Conservation (phyloP, 2,113 vertebrate genomes). For the Dicrurus megarhynchus region DNA sequence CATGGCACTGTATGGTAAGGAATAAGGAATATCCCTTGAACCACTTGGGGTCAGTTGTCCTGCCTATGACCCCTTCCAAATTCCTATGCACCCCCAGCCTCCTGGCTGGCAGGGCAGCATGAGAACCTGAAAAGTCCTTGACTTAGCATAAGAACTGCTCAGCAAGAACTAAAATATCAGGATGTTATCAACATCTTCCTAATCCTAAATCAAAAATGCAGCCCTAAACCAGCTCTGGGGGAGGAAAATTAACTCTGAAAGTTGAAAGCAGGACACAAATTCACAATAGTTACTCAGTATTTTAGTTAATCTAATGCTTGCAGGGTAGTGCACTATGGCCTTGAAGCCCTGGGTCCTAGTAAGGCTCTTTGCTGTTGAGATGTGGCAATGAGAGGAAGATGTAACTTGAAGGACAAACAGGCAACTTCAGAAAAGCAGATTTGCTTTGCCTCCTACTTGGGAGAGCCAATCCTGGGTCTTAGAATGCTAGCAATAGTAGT, state of each 20-base stretch:
- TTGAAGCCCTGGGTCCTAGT: neutral
- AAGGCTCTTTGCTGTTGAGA: neutral
- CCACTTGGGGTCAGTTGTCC: neutral
- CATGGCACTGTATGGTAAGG: neutral
- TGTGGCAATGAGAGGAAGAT: neutral
- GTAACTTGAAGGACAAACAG: neutral
- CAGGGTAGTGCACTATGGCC: fast-evolving
- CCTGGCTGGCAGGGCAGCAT: neutral
- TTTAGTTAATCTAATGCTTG: neutral
- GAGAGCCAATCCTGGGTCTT: neutral
- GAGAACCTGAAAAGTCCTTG: neutral
- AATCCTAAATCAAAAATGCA: neutral
- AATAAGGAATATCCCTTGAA: neutral
- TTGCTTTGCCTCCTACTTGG: neutral
- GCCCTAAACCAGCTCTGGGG: neutral
- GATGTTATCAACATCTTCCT: neutral
- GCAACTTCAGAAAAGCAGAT: neutral
- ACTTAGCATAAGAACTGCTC: neutral
- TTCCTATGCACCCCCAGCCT: neutral
- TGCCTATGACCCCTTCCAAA: neutral
- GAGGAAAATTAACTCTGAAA: neutral
- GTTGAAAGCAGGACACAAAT: neutral
- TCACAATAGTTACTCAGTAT: neutral
- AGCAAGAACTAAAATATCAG: neutral
- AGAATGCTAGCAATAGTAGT: neutral